A percentile compares a stretch with the other conserved stretches of the same genome.
These are phyloP conservation scores for Kradibia gibbosae DNA, from an alignment of 1,140 invertebrate species.

Conservation along the genomic window DNA sequence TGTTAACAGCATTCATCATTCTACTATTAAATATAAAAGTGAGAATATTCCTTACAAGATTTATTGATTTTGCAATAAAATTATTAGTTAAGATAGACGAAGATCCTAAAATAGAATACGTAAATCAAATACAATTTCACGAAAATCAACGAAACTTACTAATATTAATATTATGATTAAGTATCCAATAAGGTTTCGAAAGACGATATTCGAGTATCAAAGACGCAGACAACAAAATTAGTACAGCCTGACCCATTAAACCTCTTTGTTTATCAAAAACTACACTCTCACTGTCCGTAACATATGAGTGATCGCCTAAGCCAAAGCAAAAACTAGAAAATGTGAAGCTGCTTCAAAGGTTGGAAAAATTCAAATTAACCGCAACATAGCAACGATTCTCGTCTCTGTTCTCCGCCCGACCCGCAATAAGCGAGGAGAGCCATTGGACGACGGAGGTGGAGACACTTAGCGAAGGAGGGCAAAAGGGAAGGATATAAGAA, in stretches of 20 bases:
- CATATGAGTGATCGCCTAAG: neutral
- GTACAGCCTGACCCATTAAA: neutral
- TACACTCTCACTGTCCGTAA: neutral
- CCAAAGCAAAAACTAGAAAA: slow-evolving; percentile 43
- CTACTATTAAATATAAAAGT: too few relatives aligned
- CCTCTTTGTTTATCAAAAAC: slow-evolving; percentile 12
- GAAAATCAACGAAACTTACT: too few relatives aligned
- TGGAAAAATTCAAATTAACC: slow-evolving; percentile 47
- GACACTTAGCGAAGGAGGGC: neutral
- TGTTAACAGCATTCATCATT: too few relatives aligned
- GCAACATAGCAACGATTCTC: neutral
- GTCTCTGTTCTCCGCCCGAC: neutral
- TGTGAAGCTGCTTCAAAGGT: neutral
- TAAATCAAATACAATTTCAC: too few relatives aligned
- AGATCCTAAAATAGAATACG: too few relatives aligned
- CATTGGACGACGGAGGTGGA: neutral
- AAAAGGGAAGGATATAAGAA: slow-evolving; percentile 2
- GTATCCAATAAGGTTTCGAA: too few relatives aligned
- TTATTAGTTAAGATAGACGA: too few relatives aligned
- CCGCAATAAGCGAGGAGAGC: neutral
- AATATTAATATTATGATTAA: too few relatives aligned
- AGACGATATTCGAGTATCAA: neutral
- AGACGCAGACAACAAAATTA: neutral
- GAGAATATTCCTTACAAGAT: too few relatives aligned
- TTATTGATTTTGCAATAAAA: too few relatives aligned